Conservation (phyloP, 2,797 vertebrate genomes). For the Semotilus atromaculatus region DNA sequence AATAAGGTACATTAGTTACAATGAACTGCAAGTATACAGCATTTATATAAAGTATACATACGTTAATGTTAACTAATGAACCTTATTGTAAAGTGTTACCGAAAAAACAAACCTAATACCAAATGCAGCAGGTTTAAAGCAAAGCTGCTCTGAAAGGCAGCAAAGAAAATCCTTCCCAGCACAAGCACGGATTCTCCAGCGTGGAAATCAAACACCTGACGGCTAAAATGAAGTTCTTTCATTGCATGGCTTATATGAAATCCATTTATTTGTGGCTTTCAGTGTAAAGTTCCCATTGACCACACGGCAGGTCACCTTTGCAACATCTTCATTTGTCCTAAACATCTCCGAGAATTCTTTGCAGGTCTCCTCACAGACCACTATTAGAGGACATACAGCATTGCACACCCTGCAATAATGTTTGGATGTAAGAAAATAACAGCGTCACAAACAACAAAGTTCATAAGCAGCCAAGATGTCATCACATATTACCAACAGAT, state of each 20-base stretch:
- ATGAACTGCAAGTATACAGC: no score
- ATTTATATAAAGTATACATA: no score
- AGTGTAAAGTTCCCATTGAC: conserved; percentile 70
- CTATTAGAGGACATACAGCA: neutral
- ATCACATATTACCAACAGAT: neutral
- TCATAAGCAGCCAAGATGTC: neutral
- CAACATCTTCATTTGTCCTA: conserved; percentile 78
- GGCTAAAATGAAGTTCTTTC: conserved; percentile 78
- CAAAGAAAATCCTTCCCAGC: neutral
- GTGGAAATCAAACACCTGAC: conserved; percentile 60
- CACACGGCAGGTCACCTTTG: conserved; percentile 74
- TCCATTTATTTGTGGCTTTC: conserved; percentile 79
- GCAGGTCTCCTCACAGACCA: conserved; percentile 71
- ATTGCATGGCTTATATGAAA: conserved; percentile 81
- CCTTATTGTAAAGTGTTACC: no score
- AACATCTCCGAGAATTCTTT: conserved; percentile 74
- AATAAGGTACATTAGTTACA: no score
- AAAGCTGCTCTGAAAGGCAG: conserved; percentile 31
- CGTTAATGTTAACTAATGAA: no score
- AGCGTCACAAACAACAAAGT: neutral
- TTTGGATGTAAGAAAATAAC: neutral
- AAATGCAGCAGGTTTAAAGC: conserved; percentile 13
- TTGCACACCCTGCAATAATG: conserved; percentile 3
- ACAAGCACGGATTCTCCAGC: neutral
- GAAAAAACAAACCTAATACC: neutral